Base-by-base conservation (phyloP, 1,140 invertebrate genomes). In the Rhagoletis pomonella region DNA sequence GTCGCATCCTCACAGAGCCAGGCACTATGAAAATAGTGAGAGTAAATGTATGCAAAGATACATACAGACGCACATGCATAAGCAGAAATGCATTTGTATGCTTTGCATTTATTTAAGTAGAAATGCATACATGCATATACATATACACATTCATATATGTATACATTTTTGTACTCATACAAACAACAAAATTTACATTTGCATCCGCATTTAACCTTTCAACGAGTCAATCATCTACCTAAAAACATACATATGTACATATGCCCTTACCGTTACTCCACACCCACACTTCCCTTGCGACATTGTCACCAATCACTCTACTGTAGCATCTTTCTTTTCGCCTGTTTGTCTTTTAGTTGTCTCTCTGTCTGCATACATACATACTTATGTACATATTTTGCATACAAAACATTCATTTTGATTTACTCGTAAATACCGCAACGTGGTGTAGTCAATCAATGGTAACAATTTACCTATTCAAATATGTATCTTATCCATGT, bases 401-500 rank as follows among this genome's bases (percentile, higher is more conserved):
- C 73, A 81, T 81, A 81, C 73, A 81, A 81, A 81, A 81, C 60
- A 81, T 81, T 81, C 44, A n/a, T 42, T 19, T 17, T 58, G n/a
- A 81, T 50, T 81, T 29, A 29, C 50, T 55, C 73, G 14, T 55
- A 81, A 81, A 81, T 81, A 81, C 73, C 73, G 73, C 73, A 81
- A 81, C 73, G 73, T 81, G 73, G n/a, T 55, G 47, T 42, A 81
- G 47, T 81, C 73, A 81, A 81, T 55, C 73, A 81, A 81, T 55
- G 47, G 73, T 12, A 81, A 81, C 47, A 81, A 81, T 81, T 81
- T 81, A 81, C 47, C 73, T 81, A 81, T 81, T 55, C 73, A 81
- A 50, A 73, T 42, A 39, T 65, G 17, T n/a, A 29, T 29, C 29
- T 29, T 29, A 29, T 29, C 29, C 29, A 29, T 29, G n/a, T 2